A percentile compares a stretch with the other conserved stretches of the same genome.
Conservation (phyloP, 2,113 vertebrate species). For the Balaenoptera acutorostrata region DNA sequence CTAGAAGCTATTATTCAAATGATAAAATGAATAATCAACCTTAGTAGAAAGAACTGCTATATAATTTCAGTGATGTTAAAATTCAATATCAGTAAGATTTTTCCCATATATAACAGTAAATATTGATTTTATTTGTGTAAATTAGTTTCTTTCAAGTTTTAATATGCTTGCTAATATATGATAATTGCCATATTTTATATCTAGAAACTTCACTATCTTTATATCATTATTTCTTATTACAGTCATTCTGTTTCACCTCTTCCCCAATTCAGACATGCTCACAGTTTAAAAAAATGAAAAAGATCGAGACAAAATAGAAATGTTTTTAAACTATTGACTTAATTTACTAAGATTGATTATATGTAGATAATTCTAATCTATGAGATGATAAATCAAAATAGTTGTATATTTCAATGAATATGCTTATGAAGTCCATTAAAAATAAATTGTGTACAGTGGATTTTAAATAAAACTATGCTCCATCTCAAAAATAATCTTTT, state of each 20-base stretch:
- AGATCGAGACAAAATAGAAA: not conserved
- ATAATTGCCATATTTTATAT: not conserved
- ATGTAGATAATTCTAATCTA: not conserved
- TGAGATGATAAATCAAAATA: not conserved
- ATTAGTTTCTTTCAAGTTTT: not conserved
- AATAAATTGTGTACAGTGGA: not conserved
- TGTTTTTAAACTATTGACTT: not conserved
- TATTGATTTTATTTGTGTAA: constrained; percentile 47
- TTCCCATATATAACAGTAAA: constrained; percentile 54
- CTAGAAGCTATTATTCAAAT: constrained; percentile 68
- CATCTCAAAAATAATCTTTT: not conserved
- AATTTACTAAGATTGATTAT: not conserved
- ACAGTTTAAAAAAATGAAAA: not conserved
- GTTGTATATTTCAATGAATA: not conserved
- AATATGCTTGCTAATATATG: not conserved
- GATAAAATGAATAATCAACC: constrained; percentile 72
- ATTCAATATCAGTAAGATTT: constrained; percentile 64
- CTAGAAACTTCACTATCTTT: not conserved
- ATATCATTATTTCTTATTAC: not conserved
- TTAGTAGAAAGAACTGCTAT: constrained; percentile 60
- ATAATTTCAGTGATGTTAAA: constrained; percentile 72
- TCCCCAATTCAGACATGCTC: not conserved
- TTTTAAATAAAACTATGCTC: not conserved
- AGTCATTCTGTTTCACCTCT: not conserved
- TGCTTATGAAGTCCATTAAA: not conserved